phyloP scores from a whole-genome alignment of 2,797 vertebrate species.

The Balearica regulorum region DNA sequence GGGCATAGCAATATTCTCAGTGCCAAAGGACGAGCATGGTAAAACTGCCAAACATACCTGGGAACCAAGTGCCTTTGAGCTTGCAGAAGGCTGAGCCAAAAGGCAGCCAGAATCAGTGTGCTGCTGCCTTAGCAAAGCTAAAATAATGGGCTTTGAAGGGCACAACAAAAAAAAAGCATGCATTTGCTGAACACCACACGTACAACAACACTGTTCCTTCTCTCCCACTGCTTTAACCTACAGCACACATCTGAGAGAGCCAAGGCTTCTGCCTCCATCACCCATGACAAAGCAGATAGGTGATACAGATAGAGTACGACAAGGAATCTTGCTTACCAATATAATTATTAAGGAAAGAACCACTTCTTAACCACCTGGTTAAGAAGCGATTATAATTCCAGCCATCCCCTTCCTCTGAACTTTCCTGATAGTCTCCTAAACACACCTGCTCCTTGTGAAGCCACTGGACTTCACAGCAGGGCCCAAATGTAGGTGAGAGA shows the following conservation, averaged over 20 bases:
- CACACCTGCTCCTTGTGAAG: background rate
- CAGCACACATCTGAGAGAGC: background rate
- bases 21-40: background rate
- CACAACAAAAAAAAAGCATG: background rate
- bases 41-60: background rate
- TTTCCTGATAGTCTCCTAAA: background rate
- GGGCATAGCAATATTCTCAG: background rate
- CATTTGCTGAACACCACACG: background rate
- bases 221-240: background rate
- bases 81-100: fast-evolving
- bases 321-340: background rate
- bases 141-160: background rate
- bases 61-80: background rate
- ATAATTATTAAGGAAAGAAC: background rate
- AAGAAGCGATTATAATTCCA: background rate
- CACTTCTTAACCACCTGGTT: background rate
- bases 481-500: background rate
- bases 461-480: background rate
- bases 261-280: background rate
- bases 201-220: background rate
- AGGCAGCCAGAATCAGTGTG: background rate
- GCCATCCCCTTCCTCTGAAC: background rate
- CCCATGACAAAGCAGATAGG: background rate
- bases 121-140: background rate
- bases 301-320: background rate